A percentile compares a stretch with the other conserved stretches of the same genome.
Conservation (phyloP, 2,797 vertebrate genomes). For the Enteromius fasciolatus region DNA sequence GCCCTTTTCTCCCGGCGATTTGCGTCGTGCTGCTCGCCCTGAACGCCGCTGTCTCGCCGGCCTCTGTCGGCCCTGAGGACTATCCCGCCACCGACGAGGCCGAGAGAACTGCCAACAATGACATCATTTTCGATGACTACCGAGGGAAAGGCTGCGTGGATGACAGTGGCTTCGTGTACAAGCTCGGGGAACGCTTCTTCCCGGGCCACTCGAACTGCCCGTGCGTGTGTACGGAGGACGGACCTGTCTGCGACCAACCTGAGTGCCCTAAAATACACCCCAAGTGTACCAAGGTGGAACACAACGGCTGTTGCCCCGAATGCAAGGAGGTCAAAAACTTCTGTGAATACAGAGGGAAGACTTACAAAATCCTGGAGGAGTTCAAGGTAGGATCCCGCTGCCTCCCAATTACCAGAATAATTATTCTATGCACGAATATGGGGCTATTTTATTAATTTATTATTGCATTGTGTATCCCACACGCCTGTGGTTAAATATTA, state of each 20-base stretch:
- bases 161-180: conserved; percentile 99
- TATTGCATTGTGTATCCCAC: background rate
- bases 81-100: conserved; percentile 88
- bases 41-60: conserved; percentile 81
- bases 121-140: conserved; percentile 98
- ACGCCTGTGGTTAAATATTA: background rate
- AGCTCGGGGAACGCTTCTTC: conserved; percentile 97
- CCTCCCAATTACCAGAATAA: background rate
- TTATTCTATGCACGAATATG: background rate
- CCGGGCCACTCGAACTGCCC: conserved; percentile 99
- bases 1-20: conserved; percentile 86
- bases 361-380: conserved; percentile 97
- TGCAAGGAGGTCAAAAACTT: conserved; percentile 99
- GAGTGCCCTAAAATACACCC: conserved; percentile 98
- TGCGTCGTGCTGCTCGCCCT: conserved; percentile 88
- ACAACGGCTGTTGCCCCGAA: conserved; percentile 98
- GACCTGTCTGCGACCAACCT: conserved; percentile 97
- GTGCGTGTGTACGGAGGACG: conserved; percentile 97
- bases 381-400: conserved; percentile 89
- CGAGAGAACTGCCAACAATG: conserved; percentile 88
- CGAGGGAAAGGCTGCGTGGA: conserved; percentile 98
- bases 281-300: conserved; percentile 99
- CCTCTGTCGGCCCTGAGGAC: conserved; percentile 90
- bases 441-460: background rate
- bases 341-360: conserved; percentile 98